These are phyloP conservation scores for Magallana gigas DNA, from an alignment of 1,140 invertebrate species.

Conservation along the genomic window DNA sequence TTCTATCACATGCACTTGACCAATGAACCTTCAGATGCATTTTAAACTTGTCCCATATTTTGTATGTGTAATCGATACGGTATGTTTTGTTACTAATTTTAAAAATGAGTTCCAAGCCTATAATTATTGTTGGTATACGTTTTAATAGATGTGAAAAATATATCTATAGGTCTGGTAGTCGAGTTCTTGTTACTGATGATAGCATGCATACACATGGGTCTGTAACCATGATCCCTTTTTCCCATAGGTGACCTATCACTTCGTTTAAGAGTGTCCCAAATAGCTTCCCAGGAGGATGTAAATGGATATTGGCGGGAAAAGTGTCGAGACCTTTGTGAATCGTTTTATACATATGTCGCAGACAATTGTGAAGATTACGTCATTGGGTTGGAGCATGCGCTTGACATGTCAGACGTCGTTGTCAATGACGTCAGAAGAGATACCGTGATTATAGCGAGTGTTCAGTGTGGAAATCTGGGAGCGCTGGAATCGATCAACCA, in stretches of 20 bases:
- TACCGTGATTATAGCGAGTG: constrained; percentile 43
- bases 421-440: constrained; percentile 44
- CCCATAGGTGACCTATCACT: constrained; percentile 5
- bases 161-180: too few species aligned
- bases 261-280: constrained; percentile 44
- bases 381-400: constrained; percentile 37
- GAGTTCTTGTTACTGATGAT: too few species aligned
- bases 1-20: too few species aligned
- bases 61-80: too few species aligned
- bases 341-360: constrained; percentile 46
- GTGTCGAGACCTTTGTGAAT: constrained; percentile 37
- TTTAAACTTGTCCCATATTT: too few species aligned
- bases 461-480: constrained; percentile 46
- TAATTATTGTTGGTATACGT: too few species aligned
- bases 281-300: constrained; percentile 23
- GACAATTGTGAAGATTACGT: constrained; percentile 46
- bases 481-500: constrained; percentile 57
- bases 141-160: too few species aligned
- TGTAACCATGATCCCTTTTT: not conserved
- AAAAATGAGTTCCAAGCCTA: too few species aligned
- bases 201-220: too few species aligned
- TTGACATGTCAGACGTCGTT: constrained; percentile 44
- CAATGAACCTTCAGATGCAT: too few species aligned
- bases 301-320: constrained; percentile 37
- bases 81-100: too few species aligned